Base-by-base conservation (phyloP, 1,140 invertebrate genomes). In the Drosophila cardini region DNA sequence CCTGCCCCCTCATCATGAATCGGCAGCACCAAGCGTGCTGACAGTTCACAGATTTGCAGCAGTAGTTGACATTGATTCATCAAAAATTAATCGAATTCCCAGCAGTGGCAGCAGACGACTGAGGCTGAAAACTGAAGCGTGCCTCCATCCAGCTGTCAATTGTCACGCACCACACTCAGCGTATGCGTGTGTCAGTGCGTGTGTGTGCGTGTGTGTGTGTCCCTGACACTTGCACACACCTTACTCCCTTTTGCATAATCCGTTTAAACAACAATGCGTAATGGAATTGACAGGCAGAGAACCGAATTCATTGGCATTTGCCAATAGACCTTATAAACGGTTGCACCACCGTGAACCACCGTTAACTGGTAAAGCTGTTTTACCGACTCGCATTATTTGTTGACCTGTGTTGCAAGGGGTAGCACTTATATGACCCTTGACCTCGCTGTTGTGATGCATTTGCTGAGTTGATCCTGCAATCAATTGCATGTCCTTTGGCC, bases 51-150 rank as follows among this genome's bases (percentile, higher is more conserved):
- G 80, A 89, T 89, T 89, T 87, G 61, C 84, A 89, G 80, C 76
- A 89, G 77, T 75, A 89, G 84, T 87, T 80, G 84, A 89, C 84
- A 89, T 89, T 89, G 80, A 80, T 83, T 87, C 84, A 87, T 87
- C 80, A 87, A 89, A 89, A 89, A 89, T 89, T 89, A 89, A 89
- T 89, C 84, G 84, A 89, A 80, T 89, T 89, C 68, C 52, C 84
- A 55, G 46, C 84, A 55, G 46, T 64, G 42, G 60, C 58, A 70
- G 58, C 57, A 13, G 21, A 36, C 62, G 21, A 16, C 40, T 53
- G 26, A 53, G n/a, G 50, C 32, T 38, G 21, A 11, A 42, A 50
- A 16, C 55, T 40, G 65, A 60, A 38, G 52, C 42, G 42, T 46
- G 65, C 76, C 61, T 42, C 50, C 64, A 76, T 64, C 57, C 48